Conservation (phyloP, 2,113 vertebrate species). For the Ochotona princeps region DNA sequence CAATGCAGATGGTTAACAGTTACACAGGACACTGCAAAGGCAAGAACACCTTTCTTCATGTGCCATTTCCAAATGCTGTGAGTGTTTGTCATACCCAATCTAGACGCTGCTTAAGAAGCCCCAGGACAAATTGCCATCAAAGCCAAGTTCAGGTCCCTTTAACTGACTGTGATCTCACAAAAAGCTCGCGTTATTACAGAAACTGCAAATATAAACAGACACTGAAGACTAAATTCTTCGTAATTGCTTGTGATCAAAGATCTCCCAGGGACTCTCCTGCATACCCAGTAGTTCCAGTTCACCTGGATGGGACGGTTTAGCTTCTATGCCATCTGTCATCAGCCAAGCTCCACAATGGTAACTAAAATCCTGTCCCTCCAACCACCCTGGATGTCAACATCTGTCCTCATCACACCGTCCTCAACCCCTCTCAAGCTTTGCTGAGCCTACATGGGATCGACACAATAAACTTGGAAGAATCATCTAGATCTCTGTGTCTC, state of each 20-base stretch:
- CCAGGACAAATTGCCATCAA: background rate
- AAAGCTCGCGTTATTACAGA: fast-evolving
- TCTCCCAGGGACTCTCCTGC: fast-evolving
- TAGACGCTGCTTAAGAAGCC: background rate
- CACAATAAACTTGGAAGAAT: background rate
- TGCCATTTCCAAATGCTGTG: background rate
- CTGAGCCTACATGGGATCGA: background rate
- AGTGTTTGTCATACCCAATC: background rate
- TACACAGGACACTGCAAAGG: fast-evolving
- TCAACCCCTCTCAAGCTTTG: background rate
- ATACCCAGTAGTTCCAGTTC: background rate
- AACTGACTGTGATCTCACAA: background rate
- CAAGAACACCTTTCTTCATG: background rate
- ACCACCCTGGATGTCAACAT: fast-evolving
- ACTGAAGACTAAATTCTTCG: fast-evolving
- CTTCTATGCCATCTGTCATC: background rate
- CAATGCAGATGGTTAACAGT: fast-evolving
- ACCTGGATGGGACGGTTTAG: background rate
- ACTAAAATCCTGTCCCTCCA: background rate
- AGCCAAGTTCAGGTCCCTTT: background rate
- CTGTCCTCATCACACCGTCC: background rate
- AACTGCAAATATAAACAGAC: background rate
- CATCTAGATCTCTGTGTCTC: background rate
- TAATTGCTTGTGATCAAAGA: background rate
- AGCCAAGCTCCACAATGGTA: background rate